Conservation (phyloP, 2,888 invertebrate species). For the Arrhopalites spinosus region DNA sequence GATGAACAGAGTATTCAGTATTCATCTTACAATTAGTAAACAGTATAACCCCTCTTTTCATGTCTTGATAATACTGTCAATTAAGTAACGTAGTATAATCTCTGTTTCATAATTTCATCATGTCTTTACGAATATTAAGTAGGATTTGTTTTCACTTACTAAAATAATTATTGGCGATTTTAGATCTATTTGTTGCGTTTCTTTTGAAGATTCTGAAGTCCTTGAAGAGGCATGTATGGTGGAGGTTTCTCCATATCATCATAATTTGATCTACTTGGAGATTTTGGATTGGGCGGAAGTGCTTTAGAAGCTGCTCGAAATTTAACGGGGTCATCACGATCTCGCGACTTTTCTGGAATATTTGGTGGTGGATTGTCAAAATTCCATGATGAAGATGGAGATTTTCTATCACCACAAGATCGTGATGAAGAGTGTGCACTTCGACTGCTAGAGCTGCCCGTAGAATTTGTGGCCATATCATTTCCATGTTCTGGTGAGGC, state of each 20-base stretch:
- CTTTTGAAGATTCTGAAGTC: constrained; percentile 29
- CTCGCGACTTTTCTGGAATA: constrained; percentile 44
- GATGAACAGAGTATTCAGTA: too few relatives aligned
- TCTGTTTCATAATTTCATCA: too few relatives aligned
- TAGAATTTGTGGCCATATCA: neutral
- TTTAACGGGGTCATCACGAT: constrained; percentile 44
- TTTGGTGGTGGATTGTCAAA: constrained; percentile 37
- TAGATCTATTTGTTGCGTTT: constrained; percentile 22
- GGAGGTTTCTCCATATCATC: constrained; percentile 43
- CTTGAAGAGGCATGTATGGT: constrained; percentile 55
- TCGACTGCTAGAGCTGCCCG: neutral
- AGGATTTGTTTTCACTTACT: too few relatives aligned
- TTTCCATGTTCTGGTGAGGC: neutral
- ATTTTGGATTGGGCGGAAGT: constrained; percentile 47
- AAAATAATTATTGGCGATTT: neutral
- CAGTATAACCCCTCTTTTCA: too few relatives aligned
- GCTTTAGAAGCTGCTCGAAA: constrained; percentile 53
- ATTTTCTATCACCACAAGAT: constrained; percentile 6
- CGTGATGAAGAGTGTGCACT: neutral
- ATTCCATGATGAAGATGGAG: constrained; percentile 13
- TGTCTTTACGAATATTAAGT: too few relatives aligned
- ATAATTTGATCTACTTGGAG: constrained; percentile 4
- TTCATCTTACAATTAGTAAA: too few relatives aligned
- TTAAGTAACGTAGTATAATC: too few relatives aligned
- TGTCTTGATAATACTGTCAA: too few relatives aligned